phyloP scores from a whole-genome alignment of 1,140 invertebrate genomes.

The Rhopalosiphum maidis region DNA sequence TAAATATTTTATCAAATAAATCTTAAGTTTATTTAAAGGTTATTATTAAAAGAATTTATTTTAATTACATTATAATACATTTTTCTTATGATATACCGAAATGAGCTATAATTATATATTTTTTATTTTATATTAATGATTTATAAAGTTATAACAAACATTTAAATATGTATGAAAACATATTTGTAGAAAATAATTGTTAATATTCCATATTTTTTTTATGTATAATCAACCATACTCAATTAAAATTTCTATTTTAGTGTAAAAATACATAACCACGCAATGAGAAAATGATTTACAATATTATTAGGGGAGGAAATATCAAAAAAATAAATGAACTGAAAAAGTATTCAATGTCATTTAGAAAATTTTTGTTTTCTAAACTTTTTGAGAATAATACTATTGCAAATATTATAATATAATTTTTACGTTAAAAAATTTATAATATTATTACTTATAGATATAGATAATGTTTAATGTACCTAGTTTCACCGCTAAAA shows the following conservation, averaged over 20 bases:
- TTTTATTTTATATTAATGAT: neutral
- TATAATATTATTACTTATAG: too few relatives aligned
- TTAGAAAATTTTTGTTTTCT: neutral
- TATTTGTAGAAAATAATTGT: neutral
- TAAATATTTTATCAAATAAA: neutral
- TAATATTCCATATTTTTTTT: neutral
- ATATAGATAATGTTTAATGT: too few relatives aligned
- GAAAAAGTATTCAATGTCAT: neutral
- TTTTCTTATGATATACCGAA: too few relatives aligned
- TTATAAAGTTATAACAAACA: neutral
- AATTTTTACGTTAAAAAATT: neutral
- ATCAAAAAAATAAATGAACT: neutral
- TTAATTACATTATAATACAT: too few relatives aligned
- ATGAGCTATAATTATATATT: neutral
- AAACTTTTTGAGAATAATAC: neutral
- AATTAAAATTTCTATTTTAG: neutral
- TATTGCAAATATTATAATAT: neutral
- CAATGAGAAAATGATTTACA: neutral
- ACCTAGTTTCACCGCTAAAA: too few relatives aligned
- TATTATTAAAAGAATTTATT: too few relatives aligned
- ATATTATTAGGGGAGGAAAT: neutral
- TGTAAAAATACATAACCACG: neutral
- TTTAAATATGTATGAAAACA: neutral
- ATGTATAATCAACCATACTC: neutral
- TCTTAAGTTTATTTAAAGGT: neutral